Evolutionary conservation across 1,140 invertebrate genomes (phyloP).

Genomic region (Drosophila watanabei): DNA sequence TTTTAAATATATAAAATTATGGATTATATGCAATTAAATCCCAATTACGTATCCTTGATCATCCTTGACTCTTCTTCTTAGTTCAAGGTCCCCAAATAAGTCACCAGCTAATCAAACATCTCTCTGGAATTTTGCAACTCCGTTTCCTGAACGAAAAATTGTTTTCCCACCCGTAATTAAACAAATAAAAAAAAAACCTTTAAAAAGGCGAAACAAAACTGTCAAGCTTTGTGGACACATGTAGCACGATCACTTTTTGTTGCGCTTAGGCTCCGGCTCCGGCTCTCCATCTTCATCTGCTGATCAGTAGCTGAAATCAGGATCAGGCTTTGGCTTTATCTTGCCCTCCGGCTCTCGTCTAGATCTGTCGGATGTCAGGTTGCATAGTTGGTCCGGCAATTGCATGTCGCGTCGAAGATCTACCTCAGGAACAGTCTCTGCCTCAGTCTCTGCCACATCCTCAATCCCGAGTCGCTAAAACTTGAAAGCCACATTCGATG

Average conservation of each 20-base stretch:
- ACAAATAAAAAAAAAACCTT: constrained; percentile 30
- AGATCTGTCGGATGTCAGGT: constrained; percentile 78
- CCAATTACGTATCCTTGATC: neutral
- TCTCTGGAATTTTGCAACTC: constrained; percentile 37
- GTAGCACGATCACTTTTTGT: constrained; percentile 78
- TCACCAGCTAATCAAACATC: constrained; percentile 50
- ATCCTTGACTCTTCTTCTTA: neutral
- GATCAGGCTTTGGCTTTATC: constrained; percentile 59
- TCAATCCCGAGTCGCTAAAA: constrained; percentile 70
- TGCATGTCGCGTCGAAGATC: constrained; percentile 69
- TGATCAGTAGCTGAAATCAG: constrained; percentile 81
- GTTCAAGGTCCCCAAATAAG: constrained; percentile 15
- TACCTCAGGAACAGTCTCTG: constrained; percentile 11
- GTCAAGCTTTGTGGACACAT: constrained; percentile 74
- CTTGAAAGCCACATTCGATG: constrained; percentile 70
- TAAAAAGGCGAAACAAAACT: constrained; percentile 72
- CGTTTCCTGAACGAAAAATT: constrained; percentile 35
- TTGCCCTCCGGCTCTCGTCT: constrained; percentile 51
- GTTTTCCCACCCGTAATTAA: constrained; percentile 62
- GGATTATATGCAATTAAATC: no score
- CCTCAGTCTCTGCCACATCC: neutral
- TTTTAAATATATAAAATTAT: no score
- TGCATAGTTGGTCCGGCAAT: constrained; percentile 78
- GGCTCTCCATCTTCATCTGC: constrained; percentile 47
- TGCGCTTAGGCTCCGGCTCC: constrained; percentile 22